phyloP scores from a whole-genome alignment of 2,113 vertebrate genomes.

The Cochlearius cochlearius region DNA sequence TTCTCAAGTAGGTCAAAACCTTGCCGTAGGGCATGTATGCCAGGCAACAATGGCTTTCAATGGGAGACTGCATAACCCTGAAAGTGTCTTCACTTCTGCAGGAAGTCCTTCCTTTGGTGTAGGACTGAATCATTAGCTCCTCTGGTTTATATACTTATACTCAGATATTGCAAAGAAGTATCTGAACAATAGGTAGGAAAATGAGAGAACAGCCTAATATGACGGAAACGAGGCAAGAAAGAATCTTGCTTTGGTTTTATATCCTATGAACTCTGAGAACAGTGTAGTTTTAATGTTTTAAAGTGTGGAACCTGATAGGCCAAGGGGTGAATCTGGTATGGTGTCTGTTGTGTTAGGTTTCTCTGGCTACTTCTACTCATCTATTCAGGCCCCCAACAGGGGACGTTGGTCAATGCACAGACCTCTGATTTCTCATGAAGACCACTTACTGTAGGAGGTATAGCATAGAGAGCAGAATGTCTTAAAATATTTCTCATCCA shows the following conservation, averaged over 20 bases:
- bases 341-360: background rate
- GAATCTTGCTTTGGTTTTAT: background rate
- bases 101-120: constrained; percentile 11
- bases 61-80: constrained; percentile 53
- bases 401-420: background rate
- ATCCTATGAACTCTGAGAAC: background rate
- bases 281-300: background rate
- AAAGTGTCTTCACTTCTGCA: constrained; percentile 46
- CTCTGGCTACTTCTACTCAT: background rate
- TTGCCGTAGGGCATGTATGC: constrained; percentile 57
- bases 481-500: background rate
- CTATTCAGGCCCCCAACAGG: background rate
- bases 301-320: background rate
- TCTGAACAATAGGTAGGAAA: background rate
- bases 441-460: background rate
- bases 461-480: background rate
- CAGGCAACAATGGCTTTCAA: constrained; percentile 62
- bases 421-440: background rate
- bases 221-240: background rate
- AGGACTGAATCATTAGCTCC: background rate
- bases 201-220: background rate
- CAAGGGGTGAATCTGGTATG: background rate
- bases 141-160: background rate
- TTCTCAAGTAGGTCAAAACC: constrained; percentile 77
- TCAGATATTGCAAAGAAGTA: background rate